These are phyloP conservation scores for Cepaea hortensis DNA, from an alignment of 2,888 invertebrate species.

Conservation along the genomic window DNA sequence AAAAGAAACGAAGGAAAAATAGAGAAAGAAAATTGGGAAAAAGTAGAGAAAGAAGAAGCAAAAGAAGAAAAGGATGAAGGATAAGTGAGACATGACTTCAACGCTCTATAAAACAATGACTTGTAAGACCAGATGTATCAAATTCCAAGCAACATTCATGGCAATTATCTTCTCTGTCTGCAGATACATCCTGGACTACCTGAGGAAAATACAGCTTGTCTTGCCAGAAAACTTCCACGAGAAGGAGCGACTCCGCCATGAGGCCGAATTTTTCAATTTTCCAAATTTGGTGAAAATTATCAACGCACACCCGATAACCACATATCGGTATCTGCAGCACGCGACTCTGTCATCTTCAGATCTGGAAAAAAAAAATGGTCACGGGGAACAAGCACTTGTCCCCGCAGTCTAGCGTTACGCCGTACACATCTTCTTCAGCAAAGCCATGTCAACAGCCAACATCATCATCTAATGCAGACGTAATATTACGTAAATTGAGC, in stretches of 20 bases:
- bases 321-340: constrained; percentile 41
- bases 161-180: not conserved
- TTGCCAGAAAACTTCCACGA: constrained; percentile 95
- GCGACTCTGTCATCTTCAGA: constrained; percentile 48
- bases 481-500: constrained; percentile 97
- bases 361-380: not conserved
- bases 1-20: no score
- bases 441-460: not conserved
- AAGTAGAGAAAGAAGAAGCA: no score
- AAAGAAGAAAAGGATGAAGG: no score
- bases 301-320: constrained; percentile 54
- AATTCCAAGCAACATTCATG: not conserved
- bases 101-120: no score
- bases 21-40: no score
- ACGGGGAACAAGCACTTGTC: constrained; percentile 10
- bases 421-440: constrained; percentile 20
- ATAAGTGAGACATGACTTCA: no score
- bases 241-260: constrained; percentile 78
- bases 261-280: constrained; percentile 82
- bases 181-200: constrained; percentile 95
- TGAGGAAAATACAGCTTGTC: constrained; percentile 89
- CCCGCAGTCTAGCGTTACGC: not conserved
- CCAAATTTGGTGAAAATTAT: constrained; percentile 82
- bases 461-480: constrained; percentile 83
- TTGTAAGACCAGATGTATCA: no score